These are phyloP conservation scores for Epinephelus cyanopodus DNA, from an alignment of 2,113 vertebrate species.

Conservation along the genomic window DNA sequence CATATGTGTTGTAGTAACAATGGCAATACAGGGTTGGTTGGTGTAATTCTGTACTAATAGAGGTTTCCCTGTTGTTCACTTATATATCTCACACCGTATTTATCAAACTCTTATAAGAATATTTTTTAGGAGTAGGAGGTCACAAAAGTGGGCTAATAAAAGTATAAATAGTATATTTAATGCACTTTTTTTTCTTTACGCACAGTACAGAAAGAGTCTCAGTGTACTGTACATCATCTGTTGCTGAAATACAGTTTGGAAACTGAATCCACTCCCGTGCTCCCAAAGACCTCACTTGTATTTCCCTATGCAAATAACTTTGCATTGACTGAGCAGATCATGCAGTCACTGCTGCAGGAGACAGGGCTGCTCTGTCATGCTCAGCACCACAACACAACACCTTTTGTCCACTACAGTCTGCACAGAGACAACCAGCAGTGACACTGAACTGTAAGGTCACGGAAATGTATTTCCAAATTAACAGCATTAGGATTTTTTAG, in stretches of 20 bases:
- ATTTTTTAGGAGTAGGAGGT: neutral
- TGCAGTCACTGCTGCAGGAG: conserved; percentile 49
- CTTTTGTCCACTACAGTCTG: neutral
- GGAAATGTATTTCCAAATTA: neutral
- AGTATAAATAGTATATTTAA: neutral
- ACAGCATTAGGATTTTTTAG: neutral
- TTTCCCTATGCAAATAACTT: conserved; percentile 86
- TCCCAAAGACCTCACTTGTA: conserved; percentile 51
- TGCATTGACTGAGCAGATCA: conserved; percentile 72
- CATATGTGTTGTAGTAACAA: neutral
- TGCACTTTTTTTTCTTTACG: too few species aligned
- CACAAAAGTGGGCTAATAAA: neutral
- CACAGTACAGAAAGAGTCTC: neutral
- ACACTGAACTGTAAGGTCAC: neutral
- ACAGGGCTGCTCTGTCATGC: conserved; percentile 60
- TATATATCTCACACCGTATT: neutral
- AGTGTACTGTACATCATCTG: neutral
- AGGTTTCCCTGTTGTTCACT: neutral
- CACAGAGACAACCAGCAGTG: neutral
- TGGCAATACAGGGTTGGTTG: neutral
- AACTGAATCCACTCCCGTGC: conserved; percentile 9
- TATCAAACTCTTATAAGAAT: neutral
- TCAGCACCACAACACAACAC: conserved; percentile 38
- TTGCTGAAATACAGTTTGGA: neutral
- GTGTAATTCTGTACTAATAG: neutral